Evolutionary conservation across 2,113 vertebrate genomes (phyloP), one percentile per base, ranked within the genome.

Genomic region (Solea senegalensis): DNA sequence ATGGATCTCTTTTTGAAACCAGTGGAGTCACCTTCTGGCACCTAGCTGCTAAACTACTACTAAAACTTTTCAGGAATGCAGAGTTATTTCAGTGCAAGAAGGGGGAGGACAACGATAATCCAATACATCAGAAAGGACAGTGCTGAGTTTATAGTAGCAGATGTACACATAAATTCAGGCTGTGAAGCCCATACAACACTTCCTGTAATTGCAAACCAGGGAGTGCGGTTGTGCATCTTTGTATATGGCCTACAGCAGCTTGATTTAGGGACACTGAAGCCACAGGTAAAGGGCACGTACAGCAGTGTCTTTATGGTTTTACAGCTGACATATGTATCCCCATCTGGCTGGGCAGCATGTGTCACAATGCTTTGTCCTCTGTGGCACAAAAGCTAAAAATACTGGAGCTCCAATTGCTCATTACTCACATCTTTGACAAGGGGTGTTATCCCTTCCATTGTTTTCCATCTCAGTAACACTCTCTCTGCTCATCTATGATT

Each of bases 281-380:
- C 69, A 74, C 55, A 72, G 55, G 77, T 85, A 78, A 70, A 70
- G 54, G 55, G 49, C 65, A 65, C 63, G 43, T 51, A 74, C 70
- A 86, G 46, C 56, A 27, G 46, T 65, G 74, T 65, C 41, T 64
- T 39, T 3, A 58, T 57, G 67, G 52, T 68, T 85, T 83, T 76
- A 78, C 46, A 63, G 67, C 72, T 63, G 71, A 69, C 83, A 83
- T 81, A 76, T 85, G 72, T 74, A 70, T 80, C 70, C 74, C 85
- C 86, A 86, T 89, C 86, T 87, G 80, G 50, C 60, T 2, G 39
- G 57, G 16, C 53, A 40, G 62, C 41, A 48, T 57, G 44, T 59
- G 78, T 73, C 52, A 75, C 45, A 60, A 41, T 39, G 55, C 46
- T 71, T 59, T 39, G 16, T 65, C 58, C 54, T 77, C 48, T 46